Percentiles rank a stretch among this genome's conserved stretches.
These are phyloP conservation scores for Isurus oxyrinchus DNA, from an alignment of 2,113 vertebrate species.

Conservation along the genomic window DNA sequence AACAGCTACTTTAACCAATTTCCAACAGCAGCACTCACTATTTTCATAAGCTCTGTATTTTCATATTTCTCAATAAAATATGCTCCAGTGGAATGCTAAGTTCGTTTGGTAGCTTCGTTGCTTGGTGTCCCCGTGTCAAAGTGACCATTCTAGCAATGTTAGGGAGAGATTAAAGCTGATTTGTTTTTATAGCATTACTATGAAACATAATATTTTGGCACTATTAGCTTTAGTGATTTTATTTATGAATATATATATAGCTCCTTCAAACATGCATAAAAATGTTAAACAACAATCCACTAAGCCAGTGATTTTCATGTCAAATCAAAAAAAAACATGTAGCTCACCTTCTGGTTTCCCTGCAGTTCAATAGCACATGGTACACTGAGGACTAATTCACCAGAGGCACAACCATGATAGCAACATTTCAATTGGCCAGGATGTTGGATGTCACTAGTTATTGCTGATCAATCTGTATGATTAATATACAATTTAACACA, in stretches of 20 bases:
- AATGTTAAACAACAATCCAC: not conserved
- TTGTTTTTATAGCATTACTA: not conserved
- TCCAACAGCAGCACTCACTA: not conserved
- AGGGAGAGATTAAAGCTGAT: not conserved
- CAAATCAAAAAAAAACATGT: not conserved
- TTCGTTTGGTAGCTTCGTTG: not conserved
- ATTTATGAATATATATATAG: not conserved
- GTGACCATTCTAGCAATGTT: not conserved
- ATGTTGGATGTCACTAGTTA: not conserved
- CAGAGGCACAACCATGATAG: not conserved
- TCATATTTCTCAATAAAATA: not conserved
- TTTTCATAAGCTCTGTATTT: not conserved
- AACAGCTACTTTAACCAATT: not conserved
- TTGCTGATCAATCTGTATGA: not conserved
- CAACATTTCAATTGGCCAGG: not conserved
- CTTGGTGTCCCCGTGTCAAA: not conserved
- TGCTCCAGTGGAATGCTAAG: not conserved
- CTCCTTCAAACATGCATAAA: not conserved
- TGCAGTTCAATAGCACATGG: not conserved
- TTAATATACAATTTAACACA: not conserved
- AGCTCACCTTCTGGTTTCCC: not conserved
- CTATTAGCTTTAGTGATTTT: not conserved
- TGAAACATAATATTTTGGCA: not conserved
- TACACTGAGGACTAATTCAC: not conserved
- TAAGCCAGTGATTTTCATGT: not conserved